A percentile compares a stretch with the other conserved stretches of the same genome.
Evolutionary conservation across 2,888 invertebrate genomes (phyloP).

Genomic region (Ganaspis brasiliensis): DNA sequence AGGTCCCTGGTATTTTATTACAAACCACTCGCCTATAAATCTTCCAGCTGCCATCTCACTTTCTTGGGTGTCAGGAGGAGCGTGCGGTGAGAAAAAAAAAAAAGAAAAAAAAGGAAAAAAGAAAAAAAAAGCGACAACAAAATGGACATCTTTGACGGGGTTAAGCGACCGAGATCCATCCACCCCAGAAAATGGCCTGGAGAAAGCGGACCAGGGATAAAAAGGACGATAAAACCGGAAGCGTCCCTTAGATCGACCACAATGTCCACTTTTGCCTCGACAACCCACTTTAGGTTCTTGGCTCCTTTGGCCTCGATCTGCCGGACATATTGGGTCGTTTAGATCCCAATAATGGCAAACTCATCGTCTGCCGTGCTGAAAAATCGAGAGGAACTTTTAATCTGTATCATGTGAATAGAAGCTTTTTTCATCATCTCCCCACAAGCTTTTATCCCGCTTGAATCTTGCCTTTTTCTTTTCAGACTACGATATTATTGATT

Average conservation of each 20-base stretch:
- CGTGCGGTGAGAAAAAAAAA: conserved; percentile 43
- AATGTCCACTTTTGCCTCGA: conserved; percentile 51
- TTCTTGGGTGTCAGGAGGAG: conserved; percentile 32
- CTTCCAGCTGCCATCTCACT: conserved; percentile 46
- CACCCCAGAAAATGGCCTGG: conserved; percentile 42
- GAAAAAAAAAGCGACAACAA: conserved; percentile 58
- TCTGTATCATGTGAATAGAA: conserved; percentile 57
- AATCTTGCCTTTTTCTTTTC: conserved; percentile 1
- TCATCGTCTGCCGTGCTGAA: conserved; percentile 55
- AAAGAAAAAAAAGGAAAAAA: conserved; percentile 59
- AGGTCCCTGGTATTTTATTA: conserved; percentile 60
- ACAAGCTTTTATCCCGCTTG: conserved; percentile 4
- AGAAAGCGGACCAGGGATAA: background rate
- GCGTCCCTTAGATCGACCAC: conserved; percentile 54
- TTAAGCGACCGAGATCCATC: conserved; percentile 53
- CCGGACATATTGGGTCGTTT: conserved; percentile 26
- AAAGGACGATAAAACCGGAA: conserved; percentile 54
- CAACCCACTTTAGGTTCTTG: conserved; percentile 8
- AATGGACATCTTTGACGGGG: conserved; percentile 63
- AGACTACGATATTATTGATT: no score
- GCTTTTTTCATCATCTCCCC: conserved; percentile 41
- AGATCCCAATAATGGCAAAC: conserved; percentile 43
- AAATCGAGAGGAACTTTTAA: conserved; percentile 60
- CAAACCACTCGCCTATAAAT: conserved; percentile 59
- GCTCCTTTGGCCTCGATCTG: background rate